Base-by-base conservation (phyloP, 2,888 invertebrate genomes). In the Athrips mouffetella region DNA sequence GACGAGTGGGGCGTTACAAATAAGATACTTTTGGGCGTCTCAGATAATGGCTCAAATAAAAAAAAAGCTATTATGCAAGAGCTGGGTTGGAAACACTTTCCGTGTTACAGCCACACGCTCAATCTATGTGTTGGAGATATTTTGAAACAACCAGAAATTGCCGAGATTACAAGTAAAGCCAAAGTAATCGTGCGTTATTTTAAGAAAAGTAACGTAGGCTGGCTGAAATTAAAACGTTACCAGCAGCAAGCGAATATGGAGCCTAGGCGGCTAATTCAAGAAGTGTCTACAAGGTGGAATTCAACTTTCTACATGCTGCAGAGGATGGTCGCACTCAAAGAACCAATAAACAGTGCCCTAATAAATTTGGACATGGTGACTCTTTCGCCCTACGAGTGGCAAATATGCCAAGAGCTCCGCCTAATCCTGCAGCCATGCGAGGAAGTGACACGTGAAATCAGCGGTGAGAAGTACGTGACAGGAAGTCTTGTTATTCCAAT, bases 261-360 rank as follows among this genome's bases (percentile, higher is more conserved):
- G 20, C 57, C 57, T 10, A 56, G 54, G 45, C 42, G 54, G 1
- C 46, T 59, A 13, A 48, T 53, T 15, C 59, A 60, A 47, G 57
- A 61, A 41, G 59, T 65, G 2, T 55, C 60, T 0, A 65, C 62
- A 7, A 30, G 60, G 0, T 67, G 61, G 63, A 64, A 64, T 21
- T 61, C 58, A 0, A 55, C 51, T 6, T 61, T 53, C 27, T 37
- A 57, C 27, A 61, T 62, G 63, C 7, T 63, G 10, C n/a, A 49
- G 16, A 47, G 62, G 1, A 58, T 64, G 37, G 54, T 60, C 5
- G 56, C 59, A 35, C 31, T 65, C 4, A 45, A 62, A 45, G 37
- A 39, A 15, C 10, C 18, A 10, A n/a, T 39, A 10, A 39, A 18
- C 10, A 39, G 37, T 11, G 6, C 37, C n/a, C n/a, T 39, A 8